Conservation (phyloP, 2,113 vertebrate genomes). For the Bufo gargarizans region DNA sequence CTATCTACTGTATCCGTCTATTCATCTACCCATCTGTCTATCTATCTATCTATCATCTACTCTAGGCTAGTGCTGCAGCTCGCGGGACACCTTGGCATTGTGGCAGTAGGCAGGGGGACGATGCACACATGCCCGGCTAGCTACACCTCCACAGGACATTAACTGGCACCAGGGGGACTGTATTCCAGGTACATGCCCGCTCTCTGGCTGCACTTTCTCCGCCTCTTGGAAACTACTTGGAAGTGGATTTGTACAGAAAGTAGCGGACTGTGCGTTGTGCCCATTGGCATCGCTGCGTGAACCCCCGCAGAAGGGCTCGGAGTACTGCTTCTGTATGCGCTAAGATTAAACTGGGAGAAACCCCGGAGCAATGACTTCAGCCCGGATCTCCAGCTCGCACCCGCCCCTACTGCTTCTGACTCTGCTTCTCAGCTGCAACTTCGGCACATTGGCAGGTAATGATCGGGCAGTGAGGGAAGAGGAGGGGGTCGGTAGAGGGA, state of each 20-base stretch:
- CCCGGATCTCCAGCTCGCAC: slow-evolving; percentile 38
- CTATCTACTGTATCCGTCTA: no score
- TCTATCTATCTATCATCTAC: no score
- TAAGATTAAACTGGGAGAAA: slow-evolving; percentile 62
- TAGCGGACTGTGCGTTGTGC: slow-evolving; percentile 9
- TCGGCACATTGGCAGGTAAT: slow-evolving; percentile 66
- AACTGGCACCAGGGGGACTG: background rate
- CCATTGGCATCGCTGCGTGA: background rate
- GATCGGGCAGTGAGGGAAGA: background rate
- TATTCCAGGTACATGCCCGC: background rate
- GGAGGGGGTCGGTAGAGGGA: no score
- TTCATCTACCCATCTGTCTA: no score
- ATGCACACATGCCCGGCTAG: slow-evolving; percentile 32
- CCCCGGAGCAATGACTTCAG: slow-evolving; percentile 62
- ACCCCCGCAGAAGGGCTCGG: slow-evolving; percentile 58
- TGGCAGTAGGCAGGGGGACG: slow-evolving; percentile 56
- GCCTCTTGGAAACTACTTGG: slow-evolving; percentile 12
- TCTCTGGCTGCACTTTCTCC: background rate
- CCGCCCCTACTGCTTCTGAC: slow-evolving; percentile 60
- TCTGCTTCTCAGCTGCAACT: slow-evolving; percentile 61
- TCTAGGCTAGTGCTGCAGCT: background rate
- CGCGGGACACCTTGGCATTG: slow-evolving; percentile 62
- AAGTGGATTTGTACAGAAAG: background rate
- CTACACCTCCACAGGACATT: slow-evolving; percentile 3
- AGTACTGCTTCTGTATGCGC: slow-evolving; percentile 36